Percentiles rank a stretch among this genome's conserved stretches.
Evolutionary conservation across 2,797 vertebrate genomes (phyloP).

Genomic region (Lerista edwardsae): DNA sequence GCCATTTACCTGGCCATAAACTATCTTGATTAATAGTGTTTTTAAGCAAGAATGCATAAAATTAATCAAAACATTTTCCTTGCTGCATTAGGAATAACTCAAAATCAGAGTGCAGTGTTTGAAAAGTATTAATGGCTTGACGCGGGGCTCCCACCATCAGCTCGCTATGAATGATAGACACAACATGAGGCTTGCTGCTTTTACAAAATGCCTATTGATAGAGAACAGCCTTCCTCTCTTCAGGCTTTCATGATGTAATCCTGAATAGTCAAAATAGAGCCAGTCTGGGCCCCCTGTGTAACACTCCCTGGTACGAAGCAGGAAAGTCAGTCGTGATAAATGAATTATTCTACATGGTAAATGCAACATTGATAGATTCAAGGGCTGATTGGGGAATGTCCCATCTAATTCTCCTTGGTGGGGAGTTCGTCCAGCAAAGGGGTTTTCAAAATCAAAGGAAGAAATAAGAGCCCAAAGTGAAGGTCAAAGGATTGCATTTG

Average conservation of each 20-base stretch:
- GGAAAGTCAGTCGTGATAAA: background rate
- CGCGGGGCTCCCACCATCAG: fast-evolving
- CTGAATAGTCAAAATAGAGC: background rate
- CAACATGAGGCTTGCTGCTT: background rate
- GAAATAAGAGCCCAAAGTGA: background rate
- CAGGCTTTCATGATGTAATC: background rate
- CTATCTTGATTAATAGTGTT: constrained; percentile 34
- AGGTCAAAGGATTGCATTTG: background rate
- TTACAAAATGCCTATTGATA: constrained; percentile 18
- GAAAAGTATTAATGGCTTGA: background rate
- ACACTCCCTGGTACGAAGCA: fast-evolving
- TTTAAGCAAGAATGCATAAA: constrained; percentile 34
- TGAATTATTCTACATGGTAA: background rate
- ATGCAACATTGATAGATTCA: background rate
- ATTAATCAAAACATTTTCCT: constrained; percentile 35
- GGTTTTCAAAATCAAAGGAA: background rate
- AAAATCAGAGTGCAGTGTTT: background rate
- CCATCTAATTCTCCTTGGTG: background rate
- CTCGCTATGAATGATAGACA: constrained; percentile 2
- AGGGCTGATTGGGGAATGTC: background rate
- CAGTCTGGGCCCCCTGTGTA: background rate
- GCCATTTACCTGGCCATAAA: background rate
- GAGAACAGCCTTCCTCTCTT: background rate
- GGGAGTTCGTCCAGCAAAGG: background rate
- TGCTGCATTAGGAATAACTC: constrained; percentile 8